A percentile compares a stretch with the other conserved stretches of the same genome.
These are phyloP conservation scores for Nanorana parkeri DNA, from an alignment of 2,113 vertebrate genomes.

Conservation along the genomic window DNA sequence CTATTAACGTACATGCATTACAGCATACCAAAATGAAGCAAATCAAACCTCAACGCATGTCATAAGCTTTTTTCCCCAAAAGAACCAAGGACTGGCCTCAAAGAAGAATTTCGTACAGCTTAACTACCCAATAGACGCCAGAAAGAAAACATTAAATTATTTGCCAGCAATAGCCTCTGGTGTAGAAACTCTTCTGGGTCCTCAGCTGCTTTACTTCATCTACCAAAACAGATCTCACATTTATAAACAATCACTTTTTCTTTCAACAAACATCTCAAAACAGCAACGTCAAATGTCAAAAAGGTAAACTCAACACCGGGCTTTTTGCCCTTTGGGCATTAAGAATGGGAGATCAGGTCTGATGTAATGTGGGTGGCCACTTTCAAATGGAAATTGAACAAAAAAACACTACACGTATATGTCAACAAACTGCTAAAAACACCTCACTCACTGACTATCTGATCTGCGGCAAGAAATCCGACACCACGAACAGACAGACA, in stretches of 20 bases:
- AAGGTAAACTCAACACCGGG: neutral
- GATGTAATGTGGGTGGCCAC: conserved; percentile 23
- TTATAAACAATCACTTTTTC: neutral
- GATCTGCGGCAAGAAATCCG: neutral
- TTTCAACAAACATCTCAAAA: conserved; percentile 7
- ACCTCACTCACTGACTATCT: conserved; percentile 21
- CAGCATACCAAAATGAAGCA: too few species aligned
- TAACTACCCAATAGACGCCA: too few species aligned
- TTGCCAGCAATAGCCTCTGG: too few species aligned
- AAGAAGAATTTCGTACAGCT: too few species aligned
- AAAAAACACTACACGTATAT: neutral
- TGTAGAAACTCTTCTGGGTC: too few species aligned
- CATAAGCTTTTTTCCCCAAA: too few species aligned
- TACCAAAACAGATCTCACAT: neutral
- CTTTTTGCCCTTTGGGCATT: neutral
- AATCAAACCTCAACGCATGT: too few species aligned
- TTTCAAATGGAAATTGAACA: neutral
- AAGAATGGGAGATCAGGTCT: neutral
- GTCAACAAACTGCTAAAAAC: conserved; percentile 16
- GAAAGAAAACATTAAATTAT: too few species aligned
- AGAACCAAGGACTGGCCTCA: too few species aligned
- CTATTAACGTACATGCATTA: too few species aligned
- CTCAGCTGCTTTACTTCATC: neutral
- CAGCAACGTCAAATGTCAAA: neutral
- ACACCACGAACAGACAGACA: neutral